phyloP scores from a whole-genome alignment of 23 tunicate genomes.

The Ascidia mentula region DNA sequence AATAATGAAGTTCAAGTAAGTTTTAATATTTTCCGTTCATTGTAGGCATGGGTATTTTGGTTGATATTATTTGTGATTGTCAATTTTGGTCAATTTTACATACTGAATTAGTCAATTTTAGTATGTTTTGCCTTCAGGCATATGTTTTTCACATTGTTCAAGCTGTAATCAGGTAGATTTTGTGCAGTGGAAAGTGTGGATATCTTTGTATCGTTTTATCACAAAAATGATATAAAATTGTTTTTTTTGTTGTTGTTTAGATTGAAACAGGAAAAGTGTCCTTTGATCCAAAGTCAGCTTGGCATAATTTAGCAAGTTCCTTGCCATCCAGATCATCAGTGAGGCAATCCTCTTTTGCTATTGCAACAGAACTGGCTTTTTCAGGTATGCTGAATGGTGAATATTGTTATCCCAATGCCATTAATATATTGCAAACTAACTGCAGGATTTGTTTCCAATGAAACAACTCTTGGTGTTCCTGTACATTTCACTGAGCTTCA shows the following conservation, averaged over 20 bases:
- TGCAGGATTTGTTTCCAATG: conserved; percentile 77
- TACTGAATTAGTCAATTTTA: no score
- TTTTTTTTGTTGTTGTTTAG: conserved; percentile 1
- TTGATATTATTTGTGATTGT: no score
- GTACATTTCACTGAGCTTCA: conserved; percentile 51
- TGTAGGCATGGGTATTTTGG: no score
- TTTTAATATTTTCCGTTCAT: no score
- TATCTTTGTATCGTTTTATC: no score
- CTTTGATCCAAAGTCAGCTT: conserved; percentile 29
- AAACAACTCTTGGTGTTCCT: conserved; percentile 66
- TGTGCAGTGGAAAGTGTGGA: no score
- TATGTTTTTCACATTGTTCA: no score
- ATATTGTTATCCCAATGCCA: neutral
- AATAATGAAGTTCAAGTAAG: conserved; percentile 6
- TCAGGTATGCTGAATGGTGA: conserved; percentile 28
- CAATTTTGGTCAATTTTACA: no score
- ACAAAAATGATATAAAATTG: neutral
- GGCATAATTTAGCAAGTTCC: conserved; percentile 53
- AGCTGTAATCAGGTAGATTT: no score
- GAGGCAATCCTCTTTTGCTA: conserved; percentile 31
- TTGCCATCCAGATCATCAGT: conserved; percentile 21
- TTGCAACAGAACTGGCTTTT: conserved; percentile 50
- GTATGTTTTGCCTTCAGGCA: no score
- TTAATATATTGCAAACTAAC: neutral
- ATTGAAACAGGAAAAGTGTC: conserved; percentile 25